Evolutionary conservation across 2,113 vertebrate genomes (phyloP), one percentile per base, ranked within the genome.

Genomic region (Dermatemys mawii): DNA sequence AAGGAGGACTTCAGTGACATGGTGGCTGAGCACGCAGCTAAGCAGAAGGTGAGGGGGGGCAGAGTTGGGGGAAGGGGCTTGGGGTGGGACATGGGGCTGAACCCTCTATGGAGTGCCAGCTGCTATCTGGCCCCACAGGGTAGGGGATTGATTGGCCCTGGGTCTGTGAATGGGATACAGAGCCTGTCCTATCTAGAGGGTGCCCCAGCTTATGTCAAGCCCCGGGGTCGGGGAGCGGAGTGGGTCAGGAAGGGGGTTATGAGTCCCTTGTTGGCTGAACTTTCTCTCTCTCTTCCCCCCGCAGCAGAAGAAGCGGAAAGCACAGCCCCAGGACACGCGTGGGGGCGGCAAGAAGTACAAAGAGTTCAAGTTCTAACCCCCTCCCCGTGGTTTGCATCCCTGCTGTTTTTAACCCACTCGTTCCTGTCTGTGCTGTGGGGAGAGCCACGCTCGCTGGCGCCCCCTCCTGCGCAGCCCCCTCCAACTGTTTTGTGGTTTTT

Each of bases 1-100:
- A 99, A 99, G 84, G 99, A 99, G 94, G 99, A 99, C 97, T 99
- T 99, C 96, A 99, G 99, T 14, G 99, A 99, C 98, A 99, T 99
- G 99, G 99, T 99, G 98, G 99, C 99, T 0, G 99, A 99, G 82
- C 99, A 99, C 3, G 99, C 99, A 2, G 99, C 99, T 93, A 99
- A 99, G 89, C 99, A 99, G 97, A 99, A 99, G 99, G 99, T 99
- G 7, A 3, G 55, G 11, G 53, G 60, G 60, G 32, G 17, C 35
- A 10, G 63, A n/a, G 17, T 16, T 22, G 63, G 19, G 63, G n/a
- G 8, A 38, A 11, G 63, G 8, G 17, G 2, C 8, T 21, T 22
- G 17, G 2, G 41, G 11, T 32, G 2, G 27, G 22, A 27, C 57
- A 41, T 11, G 53, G 55, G 48, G 35, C 9, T 26, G 51, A 51